Percentiles rank a stretch among this genome's conserved stretches.
phyloP scores from a whole-genome alignment of 2,797 vertebrate species.

The Urocyon cinereoargenteus region DNA sequence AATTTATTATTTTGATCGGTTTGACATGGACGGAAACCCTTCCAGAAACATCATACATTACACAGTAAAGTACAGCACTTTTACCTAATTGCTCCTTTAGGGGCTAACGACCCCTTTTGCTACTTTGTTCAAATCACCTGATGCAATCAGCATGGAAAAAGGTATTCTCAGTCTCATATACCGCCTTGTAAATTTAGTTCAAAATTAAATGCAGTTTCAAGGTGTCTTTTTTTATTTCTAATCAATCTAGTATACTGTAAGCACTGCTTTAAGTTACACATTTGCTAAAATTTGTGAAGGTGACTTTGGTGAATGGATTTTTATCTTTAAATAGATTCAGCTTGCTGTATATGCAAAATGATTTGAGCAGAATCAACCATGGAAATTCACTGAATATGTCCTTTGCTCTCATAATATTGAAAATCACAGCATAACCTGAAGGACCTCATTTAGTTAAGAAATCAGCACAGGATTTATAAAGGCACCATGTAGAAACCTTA shows the following conservation, averaged over 20 bases:
- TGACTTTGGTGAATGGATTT: conserved; percentile 48
- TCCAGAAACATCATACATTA: conserved; percentile 35
- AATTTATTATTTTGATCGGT: neutral
- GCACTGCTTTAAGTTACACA: conserved; percentile 26
- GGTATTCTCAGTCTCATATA: neutral
- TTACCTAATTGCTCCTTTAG: conserved; percentile 36
- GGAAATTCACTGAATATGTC: conserved; percentile 57
- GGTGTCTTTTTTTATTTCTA: neutral
- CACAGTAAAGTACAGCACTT: neutral
- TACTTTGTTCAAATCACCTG: conserved; percentile 49
- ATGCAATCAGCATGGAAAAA: neutral
- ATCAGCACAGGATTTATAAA: conserved; percentile 54
- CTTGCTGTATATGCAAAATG: conserved; percentile 59
- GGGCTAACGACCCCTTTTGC: conserved; percentile 12
- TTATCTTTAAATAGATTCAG: conserved; percentile 46
- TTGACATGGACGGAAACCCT: conserved; percentile 18
- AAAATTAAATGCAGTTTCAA: conserved; percentile 58
- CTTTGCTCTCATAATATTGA: conserved; percentile 28
- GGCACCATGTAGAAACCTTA: neutral
- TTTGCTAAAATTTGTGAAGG: conserved; percentile 51
- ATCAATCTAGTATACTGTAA: neutral
- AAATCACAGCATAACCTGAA: neutral
- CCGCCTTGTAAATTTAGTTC: conserved; percentile 47
- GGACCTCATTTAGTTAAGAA: conserved; percentile 53
- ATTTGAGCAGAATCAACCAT: neutral